A percentile compares a stretch with the other conserved stretches of the same genome.
These are phyloP conservation scores for Amblyteles armatorius DNA, from an alignment of 2,888 invertebrate genomes.

Conservation along the genomic window DNA sequence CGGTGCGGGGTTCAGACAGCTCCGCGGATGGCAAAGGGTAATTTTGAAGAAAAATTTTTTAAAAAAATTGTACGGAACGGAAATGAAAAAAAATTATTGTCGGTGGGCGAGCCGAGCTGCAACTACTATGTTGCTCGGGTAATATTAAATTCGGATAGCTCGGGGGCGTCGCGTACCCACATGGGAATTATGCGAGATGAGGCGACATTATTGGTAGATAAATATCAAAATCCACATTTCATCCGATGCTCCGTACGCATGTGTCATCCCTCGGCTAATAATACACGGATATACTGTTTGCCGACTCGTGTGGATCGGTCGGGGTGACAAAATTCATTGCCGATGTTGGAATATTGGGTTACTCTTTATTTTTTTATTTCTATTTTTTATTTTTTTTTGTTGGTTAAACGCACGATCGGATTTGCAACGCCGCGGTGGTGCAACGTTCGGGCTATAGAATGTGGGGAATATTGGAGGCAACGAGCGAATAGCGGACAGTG, in stretches of 20 bases:
- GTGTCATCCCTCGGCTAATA: neutral
- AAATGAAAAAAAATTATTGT: constrained; percentile 30
- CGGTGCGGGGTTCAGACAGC: constrained; percentile 44
- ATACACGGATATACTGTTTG: neutral
- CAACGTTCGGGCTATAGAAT: neutral
- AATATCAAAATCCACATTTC: constrained; percentile 54
- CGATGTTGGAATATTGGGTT: constrained; percentile 5
- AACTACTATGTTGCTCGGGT: constrained; percentile 33
- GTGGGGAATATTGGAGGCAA: neutral
- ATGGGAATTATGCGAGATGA: constrained; percentile 53
- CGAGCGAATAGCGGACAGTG: neutral
- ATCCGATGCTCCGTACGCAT: neutral
- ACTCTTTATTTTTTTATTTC: neutral
- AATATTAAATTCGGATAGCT: constrained; percentile 67
- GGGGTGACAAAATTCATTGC: constrained; percentile 2
- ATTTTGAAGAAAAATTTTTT: constrained; percentile 40
- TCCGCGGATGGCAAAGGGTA: constrained; percentile 22
- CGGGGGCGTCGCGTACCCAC: constrained; percentile 40
- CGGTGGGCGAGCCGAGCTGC: constrained; percentile 19
- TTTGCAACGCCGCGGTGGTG: neutral
- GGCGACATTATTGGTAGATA: constrained; percentile 57
- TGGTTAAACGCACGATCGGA: neutral
- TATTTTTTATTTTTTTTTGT: no score
- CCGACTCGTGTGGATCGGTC: neutral
- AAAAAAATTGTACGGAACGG: neutral